Evolutionary conservation across 2,797 vertebrate species (phyloP).

Genomic region (Hafferia zeledoni): DNA sequence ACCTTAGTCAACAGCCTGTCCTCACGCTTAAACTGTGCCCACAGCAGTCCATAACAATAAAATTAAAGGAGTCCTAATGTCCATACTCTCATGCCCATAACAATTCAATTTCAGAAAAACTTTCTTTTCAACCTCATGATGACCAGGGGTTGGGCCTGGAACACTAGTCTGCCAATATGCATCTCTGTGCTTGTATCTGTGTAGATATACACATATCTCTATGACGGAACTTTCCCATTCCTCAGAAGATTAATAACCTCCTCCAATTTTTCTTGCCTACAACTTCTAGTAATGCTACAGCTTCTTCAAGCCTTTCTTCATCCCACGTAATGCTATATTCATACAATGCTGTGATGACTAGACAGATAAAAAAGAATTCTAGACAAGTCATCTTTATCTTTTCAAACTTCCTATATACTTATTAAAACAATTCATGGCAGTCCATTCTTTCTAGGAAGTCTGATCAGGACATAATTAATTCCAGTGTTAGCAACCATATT

Average conservation of each 20-base stretch:
- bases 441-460: constrained; percentile 8
- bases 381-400: constrained; percentile 36
- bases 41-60: background rate
- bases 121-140: background rate
- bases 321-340: constrained; percentile 22
- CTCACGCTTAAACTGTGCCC: background rate
- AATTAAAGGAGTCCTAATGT: background rate
- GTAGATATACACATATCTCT: background rate
- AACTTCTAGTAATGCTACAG: constrained; percentile 13
- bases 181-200: background rate
- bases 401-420: constrained; percentile 6
- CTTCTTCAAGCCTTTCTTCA: constrained; percentile 8
- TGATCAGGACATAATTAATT: background rate
- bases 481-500: background rate
- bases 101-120: background rate
- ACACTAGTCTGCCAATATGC: fast-evolving
- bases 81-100: background rate
- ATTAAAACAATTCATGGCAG: background rate
- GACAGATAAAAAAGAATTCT: constrained; percentile 13
- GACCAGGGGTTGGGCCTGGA: background rate
- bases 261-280: background rate
- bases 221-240: background rate
- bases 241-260: background rate
- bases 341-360: constrained; percentile 36
- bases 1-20: background rate